Evolutionary conservation across 1,140 invertebrate genomes (phyloP).

Genomic region (Habropoda laboriosa): DNA sequence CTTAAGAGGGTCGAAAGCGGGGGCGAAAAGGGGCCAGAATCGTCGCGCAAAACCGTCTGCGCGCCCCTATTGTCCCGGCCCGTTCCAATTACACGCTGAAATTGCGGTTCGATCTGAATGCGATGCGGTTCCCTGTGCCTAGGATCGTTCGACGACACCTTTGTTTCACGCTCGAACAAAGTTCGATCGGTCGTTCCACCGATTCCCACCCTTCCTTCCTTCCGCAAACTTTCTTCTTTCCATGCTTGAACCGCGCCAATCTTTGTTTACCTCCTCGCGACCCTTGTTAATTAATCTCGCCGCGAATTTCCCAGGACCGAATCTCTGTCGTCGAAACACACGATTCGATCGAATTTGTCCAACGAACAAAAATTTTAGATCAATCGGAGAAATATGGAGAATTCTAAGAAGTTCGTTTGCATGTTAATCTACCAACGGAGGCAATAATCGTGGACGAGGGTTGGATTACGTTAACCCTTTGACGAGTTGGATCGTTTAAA

Average conservation of each 20-base stretch:
- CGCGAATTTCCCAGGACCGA: constrained; percentile 33
- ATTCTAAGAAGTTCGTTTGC: constrained; percentile 14
- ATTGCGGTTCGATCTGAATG: constrained; percentile 64
- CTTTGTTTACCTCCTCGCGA: constrained; percentile 24
- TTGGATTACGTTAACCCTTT: background rate
- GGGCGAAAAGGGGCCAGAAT: constrained; percentile 25
- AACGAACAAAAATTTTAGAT: too few species aligned
- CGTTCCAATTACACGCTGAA: constrained; percentile 63
- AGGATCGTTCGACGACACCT: constrained; percentile 61
- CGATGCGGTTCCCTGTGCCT: constrained; percentile 16
- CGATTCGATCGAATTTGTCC: background rate
- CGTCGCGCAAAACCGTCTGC: constrained; percentile 24
- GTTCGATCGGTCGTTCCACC: constrained; percentile 55
- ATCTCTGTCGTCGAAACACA: background rate
- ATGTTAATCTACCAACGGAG: constrained; percentile 14
- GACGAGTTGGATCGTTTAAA: background rate
- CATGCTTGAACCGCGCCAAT: background rate
- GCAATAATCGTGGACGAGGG: background rate
- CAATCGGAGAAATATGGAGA: background rate
- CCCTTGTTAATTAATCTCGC: constrained; percentile 62
- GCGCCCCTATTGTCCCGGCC: constrained; percentile 39
- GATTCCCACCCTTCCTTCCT: background rate
- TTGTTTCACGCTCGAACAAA: constrained; percentile 58
- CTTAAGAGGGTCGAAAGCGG: constrained; percentile 53
- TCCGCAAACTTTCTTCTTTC: constrained; percentile 2